Evolutionary conservation across 2,113 vertebrate species (phyloP).

Genomic region (Corynorhinus townsendii): DNA sequence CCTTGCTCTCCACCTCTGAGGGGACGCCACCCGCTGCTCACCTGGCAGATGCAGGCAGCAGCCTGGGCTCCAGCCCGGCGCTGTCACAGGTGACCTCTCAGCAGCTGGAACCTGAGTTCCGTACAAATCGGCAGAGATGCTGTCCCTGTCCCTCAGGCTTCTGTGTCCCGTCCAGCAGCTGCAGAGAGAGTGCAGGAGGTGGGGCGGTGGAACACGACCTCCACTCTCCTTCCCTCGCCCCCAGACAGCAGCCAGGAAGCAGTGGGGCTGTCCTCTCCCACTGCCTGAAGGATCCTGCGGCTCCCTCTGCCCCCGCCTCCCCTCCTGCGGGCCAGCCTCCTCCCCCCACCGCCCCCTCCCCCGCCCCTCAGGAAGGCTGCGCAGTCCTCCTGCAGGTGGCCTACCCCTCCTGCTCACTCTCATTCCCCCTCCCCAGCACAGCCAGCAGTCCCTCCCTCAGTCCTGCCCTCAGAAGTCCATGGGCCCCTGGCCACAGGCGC

Average conservation of each 20-base stretch:
- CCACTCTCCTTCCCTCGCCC: too few relatives aligned
- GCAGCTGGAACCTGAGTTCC: background rate
- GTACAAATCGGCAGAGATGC: background rate
- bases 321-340: background rate
- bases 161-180: conserved; percentile 33
- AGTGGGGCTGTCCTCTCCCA: conserved; percentile 18
- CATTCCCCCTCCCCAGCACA: background rate
- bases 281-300: too few relatives aligned
- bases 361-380: background rate
- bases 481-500: background rate
- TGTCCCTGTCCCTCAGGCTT: background rate
- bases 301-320: background rate
- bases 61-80: background rate
- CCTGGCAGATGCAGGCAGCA: background rate
- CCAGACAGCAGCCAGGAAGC: conserved; percentile 35
- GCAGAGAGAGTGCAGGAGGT: background rate
- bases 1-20: background rate
- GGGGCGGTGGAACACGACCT: background rate
- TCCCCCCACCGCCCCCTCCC: too few relatives aligned
- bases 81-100: background rate
- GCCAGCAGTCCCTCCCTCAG: background rate
- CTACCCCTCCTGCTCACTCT: background rate
- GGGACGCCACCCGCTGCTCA: background rate
- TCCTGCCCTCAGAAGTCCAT: background rate
- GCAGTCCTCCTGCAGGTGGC: background rate